A percentile compares a stretch with the other conserved stretches of the same genome.
Conservation (phyloP, 2,888 invertebrate genomes). For the Lasioglossum oenotherae region DNA sequence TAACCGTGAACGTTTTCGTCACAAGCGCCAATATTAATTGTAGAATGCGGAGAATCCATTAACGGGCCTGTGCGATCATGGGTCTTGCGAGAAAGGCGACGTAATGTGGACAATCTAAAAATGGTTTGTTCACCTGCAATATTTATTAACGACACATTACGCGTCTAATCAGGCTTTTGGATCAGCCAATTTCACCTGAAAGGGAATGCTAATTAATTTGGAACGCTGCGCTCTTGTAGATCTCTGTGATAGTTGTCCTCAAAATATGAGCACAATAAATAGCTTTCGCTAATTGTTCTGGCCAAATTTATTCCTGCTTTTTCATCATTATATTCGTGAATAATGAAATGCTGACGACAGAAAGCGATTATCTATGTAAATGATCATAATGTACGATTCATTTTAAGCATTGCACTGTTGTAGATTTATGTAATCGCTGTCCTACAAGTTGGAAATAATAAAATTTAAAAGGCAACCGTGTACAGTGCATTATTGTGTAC, state of each 20-base stretch:
- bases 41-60: neutral
- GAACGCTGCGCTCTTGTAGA: neutral
- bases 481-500: neutral
- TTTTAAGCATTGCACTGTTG: neutral
- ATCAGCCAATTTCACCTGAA: neutral
- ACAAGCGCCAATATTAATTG: slow-evolving; percentile 5
- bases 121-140: slow-evolving; percentile 34
- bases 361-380: neutral
- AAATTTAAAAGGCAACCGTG: neutral
- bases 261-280: neutral
- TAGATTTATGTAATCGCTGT: neutral
- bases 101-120: neutral
- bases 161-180: neutral
- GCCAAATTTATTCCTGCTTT: neutral
- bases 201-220: neutral
- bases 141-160: neutral
- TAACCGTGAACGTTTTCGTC: slow-evolving; percentile 20
- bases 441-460: neutral
- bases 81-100: neutral
- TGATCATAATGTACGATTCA: neutral
- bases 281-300: neutral
- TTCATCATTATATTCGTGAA: neutral
- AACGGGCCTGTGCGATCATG: neutral
- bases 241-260: neutral
- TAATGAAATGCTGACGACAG: neutral